Base-by-base conservation (phyloP, 2,113 vertebrate genomes). In the Esox niger region DNA sequence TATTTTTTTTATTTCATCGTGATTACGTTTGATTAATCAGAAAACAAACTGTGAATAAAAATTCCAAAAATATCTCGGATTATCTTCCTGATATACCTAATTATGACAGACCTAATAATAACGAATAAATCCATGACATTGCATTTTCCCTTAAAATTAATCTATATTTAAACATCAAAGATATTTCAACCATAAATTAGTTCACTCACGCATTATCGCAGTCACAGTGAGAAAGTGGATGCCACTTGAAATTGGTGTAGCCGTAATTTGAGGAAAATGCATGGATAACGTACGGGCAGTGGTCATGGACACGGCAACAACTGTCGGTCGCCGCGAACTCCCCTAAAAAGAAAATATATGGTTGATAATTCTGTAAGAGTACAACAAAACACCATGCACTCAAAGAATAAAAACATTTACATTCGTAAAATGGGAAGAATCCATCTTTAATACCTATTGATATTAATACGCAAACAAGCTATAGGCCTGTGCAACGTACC, bases 221-320 rank as follows among this genome's bases (percentile, higher is more conserved):
- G 87, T 95, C 90, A 1, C 97, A 98, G 79, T 96, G 94, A 80
- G 90, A 93, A 83, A 95, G 81, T 54, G 95, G 90, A 80, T 95
- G 93, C 90, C 93, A 94, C 77, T 96, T 93, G 81, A 95, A 92
- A 66, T 95, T 95, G 57, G 91, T 91, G 89, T 95, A 87, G 5
- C 94, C 93, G 0, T 90, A 96, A 49, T 93, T 92, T 0, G 73
- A 76, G 1, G 93, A 86, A 85, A 97, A 95, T 21, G 97, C 92
- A 63, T 94, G 90, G 84, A 97, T 95, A 86, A 95, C 86, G 1
- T 96, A 89, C 30, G 92, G 88, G 61, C 95, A 97, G 79, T 95
- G 93, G 76, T 95, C 95, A 0, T 98, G 96, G 6, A 87, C 90
- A 35, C 97, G 92, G 86, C 95, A 98, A 85, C 95, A 98, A 27